These are phyloP conservation scores for Hippocampus guttulatus DNA, from an alignment of 2,113 vertebrate species.

Conservation along the genomic window DNA sequence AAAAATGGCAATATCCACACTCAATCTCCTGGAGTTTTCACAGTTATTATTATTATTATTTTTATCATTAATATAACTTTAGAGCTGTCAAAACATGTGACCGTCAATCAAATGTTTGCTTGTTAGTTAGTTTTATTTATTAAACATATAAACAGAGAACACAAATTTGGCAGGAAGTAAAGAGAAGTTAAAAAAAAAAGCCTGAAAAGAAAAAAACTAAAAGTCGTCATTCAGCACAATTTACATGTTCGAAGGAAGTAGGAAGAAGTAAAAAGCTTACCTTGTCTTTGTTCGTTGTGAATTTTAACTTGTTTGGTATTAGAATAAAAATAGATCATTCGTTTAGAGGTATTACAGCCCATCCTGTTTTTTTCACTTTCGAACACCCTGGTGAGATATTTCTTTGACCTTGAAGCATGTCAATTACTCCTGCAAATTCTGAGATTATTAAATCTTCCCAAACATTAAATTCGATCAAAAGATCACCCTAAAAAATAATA, in stretches of 20 bases:
- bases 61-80: not conserved
- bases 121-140: too few relatives aligned
- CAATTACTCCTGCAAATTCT: constrained; percentile 5
- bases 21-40: not conserved
- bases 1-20: not conserved
- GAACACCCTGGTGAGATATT: constrained; percentile 1
- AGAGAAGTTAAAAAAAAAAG: too few relatives aligned
- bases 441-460: constrained; percentile 25
- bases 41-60: not conserved
- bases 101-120: too few relatives aligned
- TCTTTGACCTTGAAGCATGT: constrained; percentile 29
- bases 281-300: too few relatives aligned
- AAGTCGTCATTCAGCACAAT: too few relatives aligned
- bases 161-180: too few relatives aligned
- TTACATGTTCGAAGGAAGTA: too few relatives aligned
- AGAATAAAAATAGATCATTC: too few relatives aligned
- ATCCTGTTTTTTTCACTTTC: not conserved
- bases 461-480: constrained; percentile 4
- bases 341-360: not conserved
- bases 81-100: not conserved
- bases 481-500: not conserved
- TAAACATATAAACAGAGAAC: too few relatives aligned
- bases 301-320: too few relatives aligned
- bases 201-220: too few relatives aligned
- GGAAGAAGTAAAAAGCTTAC: too few relatives aligned